These are phyloP conservation scores for Leptinotarsa defecta DNA, from an alignment of 1,140 invertebrate species.

Conservation along the genomic window DNA sequence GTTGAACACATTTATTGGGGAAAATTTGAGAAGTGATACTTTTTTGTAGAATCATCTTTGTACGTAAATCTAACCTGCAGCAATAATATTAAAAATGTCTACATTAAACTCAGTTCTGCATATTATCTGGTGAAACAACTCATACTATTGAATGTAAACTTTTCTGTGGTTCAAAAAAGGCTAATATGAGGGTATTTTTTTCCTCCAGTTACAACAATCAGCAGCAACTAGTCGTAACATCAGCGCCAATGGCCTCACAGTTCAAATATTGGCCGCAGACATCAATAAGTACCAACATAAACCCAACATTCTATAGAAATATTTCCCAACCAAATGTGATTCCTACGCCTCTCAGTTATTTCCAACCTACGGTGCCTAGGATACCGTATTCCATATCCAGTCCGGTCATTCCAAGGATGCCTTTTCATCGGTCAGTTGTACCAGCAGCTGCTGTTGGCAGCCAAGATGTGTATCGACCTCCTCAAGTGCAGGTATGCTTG, in stretches of 20 bases:
- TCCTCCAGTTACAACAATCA: slow-evolving; percentile 22
- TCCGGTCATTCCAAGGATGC: background rate
- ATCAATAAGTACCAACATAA: background rate
- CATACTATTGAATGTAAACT: no score
- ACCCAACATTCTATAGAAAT: background rate
- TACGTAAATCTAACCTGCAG: no score
- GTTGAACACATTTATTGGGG: no score
- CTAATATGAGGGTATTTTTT: background rate
- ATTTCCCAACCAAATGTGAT: slow-evolving; percentile 11
- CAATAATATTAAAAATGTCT: no score
- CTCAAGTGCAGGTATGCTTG: slow-evolving; percentile 4
- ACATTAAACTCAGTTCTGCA: no score
- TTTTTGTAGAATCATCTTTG: no score
- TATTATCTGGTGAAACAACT: no score
- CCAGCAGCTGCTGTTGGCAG: background rate
- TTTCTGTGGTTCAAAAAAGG: no score
- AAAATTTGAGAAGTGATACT: no score
- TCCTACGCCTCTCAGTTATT: background rate
- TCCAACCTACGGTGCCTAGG: background rate
- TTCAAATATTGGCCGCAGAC: slow-evolving; percentile 28
- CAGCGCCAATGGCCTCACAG: slow-evolving; percentile 1
- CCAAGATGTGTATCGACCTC: background rate
- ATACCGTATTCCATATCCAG: slow-evolving; percentile 10
- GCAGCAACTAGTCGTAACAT: background rate
- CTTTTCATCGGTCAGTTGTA: background rate